These are phyloP conservation scores for Botrylloides violaceus DNA, from an alignment of 23 tunicate species.

Conservation along the genomic window DNA sequence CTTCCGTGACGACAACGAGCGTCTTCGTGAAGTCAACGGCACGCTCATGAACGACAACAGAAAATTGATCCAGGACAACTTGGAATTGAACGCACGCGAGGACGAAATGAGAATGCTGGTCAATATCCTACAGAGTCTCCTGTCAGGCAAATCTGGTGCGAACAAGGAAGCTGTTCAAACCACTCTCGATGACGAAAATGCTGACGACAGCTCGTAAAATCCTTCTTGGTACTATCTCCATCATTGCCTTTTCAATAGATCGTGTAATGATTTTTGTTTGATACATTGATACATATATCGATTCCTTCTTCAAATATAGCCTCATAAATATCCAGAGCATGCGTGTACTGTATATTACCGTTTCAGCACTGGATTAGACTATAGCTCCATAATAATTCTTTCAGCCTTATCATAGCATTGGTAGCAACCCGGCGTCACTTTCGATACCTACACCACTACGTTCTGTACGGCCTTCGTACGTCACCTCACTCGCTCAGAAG, in stretches of 20 bases:
- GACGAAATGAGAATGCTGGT: conserved; percentile 87
- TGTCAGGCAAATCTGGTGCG: conserved; percentile 55
- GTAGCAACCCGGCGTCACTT: neutral
- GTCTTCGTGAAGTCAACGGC: conserved; percentile 63
- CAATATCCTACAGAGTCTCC: conserved; percentile 62
- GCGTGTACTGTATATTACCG: neutral
- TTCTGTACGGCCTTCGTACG: too few relatives aligned
- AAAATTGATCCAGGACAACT: conserved; percentile 54
- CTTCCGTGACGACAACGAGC: conserved; percentile 67
- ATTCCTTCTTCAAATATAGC: neutral
- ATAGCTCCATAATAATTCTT: neutral
- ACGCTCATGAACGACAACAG: conserved; percentile 48
- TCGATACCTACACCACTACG: neutral
- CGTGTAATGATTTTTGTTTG: neutral
- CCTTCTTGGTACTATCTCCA: neutral
- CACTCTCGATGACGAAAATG: neutral
- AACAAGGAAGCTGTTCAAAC: conserved; percentile 21
- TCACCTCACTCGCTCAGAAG: too few relatives aligned
- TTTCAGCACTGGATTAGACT: neutral
- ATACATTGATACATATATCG: neutral
- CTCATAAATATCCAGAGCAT: neutral
- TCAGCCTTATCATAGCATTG: neutral
- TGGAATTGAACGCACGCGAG: conserved; percentile 74
- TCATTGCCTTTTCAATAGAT: neutral
- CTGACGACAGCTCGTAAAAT: conserved; percentile 5